These are phyloP conservation scores for Butastur rufipennis DNA, from an alignment of 2,113 vertebrate genomes.

Conservation along the genomic window DNA sequence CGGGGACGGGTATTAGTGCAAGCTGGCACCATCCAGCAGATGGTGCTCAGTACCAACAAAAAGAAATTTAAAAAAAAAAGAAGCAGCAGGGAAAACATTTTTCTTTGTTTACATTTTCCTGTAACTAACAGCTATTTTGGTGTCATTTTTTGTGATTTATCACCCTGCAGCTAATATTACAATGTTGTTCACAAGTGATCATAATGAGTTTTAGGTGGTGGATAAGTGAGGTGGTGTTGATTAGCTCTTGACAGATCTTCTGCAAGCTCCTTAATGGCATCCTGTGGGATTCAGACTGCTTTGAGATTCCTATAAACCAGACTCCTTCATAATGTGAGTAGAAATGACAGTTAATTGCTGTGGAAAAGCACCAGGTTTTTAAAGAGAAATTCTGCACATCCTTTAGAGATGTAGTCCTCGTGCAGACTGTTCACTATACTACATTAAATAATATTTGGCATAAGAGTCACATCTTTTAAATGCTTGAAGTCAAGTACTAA, in stretches of 20 bases:
- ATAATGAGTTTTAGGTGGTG: background rate
- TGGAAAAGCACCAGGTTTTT: background rate
- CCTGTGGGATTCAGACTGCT: background rate
- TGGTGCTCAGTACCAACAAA: slow-evolving; percentile 48
- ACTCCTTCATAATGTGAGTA: background rate
- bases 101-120: background rate
- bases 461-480: background rate
- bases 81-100: background rate
- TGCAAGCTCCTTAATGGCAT: background rate
- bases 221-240: background rate
- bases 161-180: background rate
- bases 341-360: background rate
- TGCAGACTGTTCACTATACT: background rate
- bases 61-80: background rate
- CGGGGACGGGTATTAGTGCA: background rate
- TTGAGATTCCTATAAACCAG: background rate
- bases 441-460: background rate
- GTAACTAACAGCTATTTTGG: background rate
- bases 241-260: background rate
- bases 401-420: background rate
- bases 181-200: background rate
- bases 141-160: background rate
- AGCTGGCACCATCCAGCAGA: slow-evolving; percentile 26
- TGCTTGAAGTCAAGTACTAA: background rate
- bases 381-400: background rate